Evolutionary conservation across 2,888 invertebrate genomes (phyloP).

Genomic region (Therioaphis trifolii): DNA sequence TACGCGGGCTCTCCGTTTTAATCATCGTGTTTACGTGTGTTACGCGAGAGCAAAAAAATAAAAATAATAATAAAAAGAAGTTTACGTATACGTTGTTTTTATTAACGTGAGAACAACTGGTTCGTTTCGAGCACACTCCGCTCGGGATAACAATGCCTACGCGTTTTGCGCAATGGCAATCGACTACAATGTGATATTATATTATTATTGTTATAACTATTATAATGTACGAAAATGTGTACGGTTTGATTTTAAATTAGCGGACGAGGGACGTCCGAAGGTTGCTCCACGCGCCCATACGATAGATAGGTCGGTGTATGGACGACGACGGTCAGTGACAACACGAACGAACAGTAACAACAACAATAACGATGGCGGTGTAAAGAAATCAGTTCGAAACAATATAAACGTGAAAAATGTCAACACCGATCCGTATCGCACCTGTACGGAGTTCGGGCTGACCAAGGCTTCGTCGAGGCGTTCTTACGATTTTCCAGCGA

Average conservation of each 20-base stretch:
- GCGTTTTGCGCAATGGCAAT: neutral
- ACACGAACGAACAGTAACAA: neutral
- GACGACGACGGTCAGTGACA: no score
- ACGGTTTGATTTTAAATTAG: slow-evolving; percentile 32
- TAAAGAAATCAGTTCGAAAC: no score
- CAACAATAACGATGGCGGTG: neutral
- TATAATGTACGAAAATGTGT: slow-evolving; percentile 6
- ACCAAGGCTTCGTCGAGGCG: neutral
- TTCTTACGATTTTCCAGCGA: neutral
- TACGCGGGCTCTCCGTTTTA: neutral
- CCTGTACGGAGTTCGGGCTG: neutral
- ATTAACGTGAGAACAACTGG: slow-evolving; percentile 12
- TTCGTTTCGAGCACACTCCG: neutral
- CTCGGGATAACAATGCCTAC: no score
- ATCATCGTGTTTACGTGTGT: neutral
- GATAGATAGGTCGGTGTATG: no score
- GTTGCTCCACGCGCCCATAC: no score
- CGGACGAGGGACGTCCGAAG: slow-evolving; percentile 22
- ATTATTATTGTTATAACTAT: no score
- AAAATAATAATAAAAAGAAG: neutral
- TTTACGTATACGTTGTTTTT: neutral
- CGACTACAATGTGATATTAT: slow-evolving; percentile 14
- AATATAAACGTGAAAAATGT: neutral
- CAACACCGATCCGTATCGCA: neutral
- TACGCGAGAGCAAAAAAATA: neutral